Base-by-base conservation (phyloP, 2,113 vertebrate genomes). In the Vulpes ferrilata region DNA sequence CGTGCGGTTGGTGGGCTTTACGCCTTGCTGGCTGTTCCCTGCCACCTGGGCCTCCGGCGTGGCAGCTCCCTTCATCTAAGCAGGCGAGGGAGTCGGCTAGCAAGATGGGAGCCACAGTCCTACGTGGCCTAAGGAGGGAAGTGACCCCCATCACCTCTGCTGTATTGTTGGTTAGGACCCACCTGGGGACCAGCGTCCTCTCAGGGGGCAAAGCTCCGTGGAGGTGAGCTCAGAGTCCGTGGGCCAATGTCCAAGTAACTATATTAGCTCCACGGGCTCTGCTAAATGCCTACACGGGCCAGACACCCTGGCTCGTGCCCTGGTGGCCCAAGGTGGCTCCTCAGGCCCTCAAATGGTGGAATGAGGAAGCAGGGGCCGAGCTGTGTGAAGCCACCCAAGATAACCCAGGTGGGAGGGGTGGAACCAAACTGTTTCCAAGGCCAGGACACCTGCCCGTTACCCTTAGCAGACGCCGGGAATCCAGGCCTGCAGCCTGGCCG, bases 401-500 rank as follows among this genome's bases (percentile, higher is more conserved):
- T 11, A 67, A 87, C 43, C 43, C 59, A 27, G 67, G n/a, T 32
- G 55, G 15, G 86, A 35, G 43, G 22, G 13, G 27, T 2, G 13
- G 79, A 64, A 7, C 79, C 38, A 32, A 13, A 32, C 1, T 5
- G 1, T 11, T 59, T 83, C 27, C 76, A 65, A 35, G n/a, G 57
- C 57, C 43, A 89, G 19, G 57, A 48, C 15, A 1, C 32, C 30
- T 15, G 16, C 30, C n/a, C 0, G 1, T 15, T 19, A 15, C 10
- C 67, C 55, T 9, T 38, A 32, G 51, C 1, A 82, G 65, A 43
- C 1, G 0, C 25, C 20, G 27, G 23, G 25, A 0, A 65, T 5
- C 43, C 25, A 25, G 27, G 25, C 48, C n/a, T 13, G 8, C 79
- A 16, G 57, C 19, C 1, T 5, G 19, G 79, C 5, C 3, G 67